These are phyloP conservation scores for Pyralis farinalis DNA, from an alignment of 2,888 invertebrate genomes.

Conservation along the genomic window DNA sequence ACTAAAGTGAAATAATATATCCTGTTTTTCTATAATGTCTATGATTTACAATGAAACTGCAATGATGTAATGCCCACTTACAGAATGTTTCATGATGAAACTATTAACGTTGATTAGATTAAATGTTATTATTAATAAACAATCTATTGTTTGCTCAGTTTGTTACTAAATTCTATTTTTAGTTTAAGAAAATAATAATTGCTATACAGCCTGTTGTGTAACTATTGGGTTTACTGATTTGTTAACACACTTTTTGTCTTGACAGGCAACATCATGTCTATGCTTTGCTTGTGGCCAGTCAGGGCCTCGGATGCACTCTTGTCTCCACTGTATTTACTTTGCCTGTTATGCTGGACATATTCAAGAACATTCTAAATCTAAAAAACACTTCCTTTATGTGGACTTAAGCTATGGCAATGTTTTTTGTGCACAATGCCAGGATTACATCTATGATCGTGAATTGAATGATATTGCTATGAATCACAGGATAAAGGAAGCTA, in stretches of 20 bases:
- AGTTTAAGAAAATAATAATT: too few relatives aligned
- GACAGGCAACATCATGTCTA: slow-evolving; percentile 88
- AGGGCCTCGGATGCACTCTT: slow-evolving; percentile 90
- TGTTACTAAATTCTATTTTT: too few relatives aligned
- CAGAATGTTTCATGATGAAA: too few relatives aligned
- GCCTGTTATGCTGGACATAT: slow-evolving; percentile 95
- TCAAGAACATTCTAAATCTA: slow-evolving; percentile 90
- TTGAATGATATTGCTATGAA: slow-evolving; percentile 77
- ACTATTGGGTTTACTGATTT: too few relatives aligned
- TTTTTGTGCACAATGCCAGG: slow-evolving; percentile 93
- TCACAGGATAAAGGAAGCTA: slow-evolving; percentile 79
- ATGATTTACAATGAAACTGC: slow-evolving; percentile 1
- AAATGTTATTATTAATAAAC: too few relatives aligned
- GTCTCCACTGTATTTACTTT: slow-evolving; percentile 95
- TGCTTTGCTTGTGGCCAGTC: slow-evolving; percentile 91
- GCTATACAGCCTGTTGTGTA: too few relatives aligned
- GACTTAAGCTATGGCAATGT: slow-evolving; percentile 94
- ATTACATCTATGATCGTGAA: slow-evolving; percentile 94
- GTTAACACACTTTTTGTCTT: slow-evolving; percentile 24
- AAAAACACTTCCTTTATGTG: slow-evolving; percentile 91
- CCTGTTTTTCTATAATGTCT: background rate
- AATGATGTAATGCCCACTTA: slow-evolving; percentile 4
- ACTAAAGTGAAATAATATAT: background rate
- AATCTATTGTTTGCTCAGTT: too few relatives aligned
- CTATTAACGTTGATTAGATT: too few relatives aligned